These are phyloP conservation scores for Passerina amoena DNA, from an alignment of 2,113 vertebrate genomes.

Conservation along the genomic window DNA sequence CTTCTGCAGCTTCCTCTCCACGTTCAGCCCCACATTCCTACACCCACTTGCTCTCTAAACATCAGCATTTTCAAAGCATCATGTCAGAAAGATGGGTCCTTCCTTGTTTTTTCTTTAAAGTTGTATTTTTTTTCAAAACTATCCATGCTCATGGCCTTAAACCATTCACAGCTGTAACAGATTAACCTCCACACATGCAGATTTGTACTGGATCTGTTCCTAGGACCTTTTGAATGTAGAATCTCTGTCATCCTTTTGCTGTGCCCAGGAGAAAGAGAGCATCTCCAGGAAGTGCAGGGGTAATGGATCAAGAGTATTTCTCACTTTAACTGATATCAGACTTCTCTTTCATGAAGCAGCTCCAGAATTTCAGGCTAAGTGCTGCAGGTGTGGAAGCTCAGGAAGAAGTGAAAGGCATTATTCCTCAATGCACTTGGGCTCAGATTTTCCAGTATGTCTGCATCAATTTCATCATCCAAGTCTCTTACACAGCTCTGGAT, in stretches of 20 bases:
- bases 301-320: neutral
- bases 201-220: neutral
- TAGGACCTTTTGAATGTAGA: neutral
- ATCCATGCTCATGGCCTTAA: neutral
- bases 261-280: neutral
- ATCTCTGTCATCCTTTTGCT: neutral
- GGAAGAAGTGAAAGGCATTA: neutral
- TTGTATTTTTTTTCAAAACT: neutral
- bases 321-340: neutral
- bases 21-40: neutral
- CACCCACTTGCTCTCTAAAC: neutral
- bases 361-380: neutral
- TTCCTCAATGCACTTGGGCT: neutral
- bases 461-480: neutral
- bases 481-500: neutral
- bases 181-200: conserved; percentile 19
- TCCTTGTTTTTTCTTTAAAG: neutral
- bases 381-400: neutral
- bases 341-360: neutral
- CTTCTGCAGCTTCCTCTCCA: neutral
- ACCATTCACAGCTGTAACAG: conserved; percentile 12
- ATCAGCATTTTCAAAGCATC: neutral
- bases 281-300: neutral
- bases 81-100: neutral
- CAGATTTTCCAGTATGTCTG: neutral